Conservation (phyloP, 2,113 vertebrate genomes). For the Hepsetus odoe region DNA sequence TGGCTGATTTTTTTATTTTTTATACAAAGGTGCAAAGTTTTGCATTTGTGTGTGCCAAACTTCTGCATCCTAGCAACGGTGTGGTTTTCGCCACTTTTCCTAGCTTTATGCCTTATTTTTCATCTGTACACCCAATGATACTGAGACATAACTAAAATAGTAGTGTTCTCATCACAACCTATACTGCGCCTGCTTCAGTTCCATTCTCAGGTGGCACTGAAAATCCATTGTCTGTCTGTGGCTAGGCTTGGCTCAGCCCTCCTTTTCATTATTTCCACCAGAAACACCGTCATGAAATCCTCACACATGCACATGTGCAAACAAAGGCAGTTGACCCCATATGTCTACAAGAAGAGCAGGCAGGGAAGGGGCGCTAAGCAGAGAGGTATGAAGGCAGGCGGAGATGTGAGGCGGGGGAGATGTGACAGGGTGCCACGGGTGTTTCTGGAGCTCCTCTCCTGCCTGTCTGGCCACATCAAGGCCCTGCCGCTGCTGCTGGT, state of each 20-base stretch:
- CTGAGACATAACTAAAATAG: not conserved
- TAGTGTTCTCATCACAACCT: not conserved
- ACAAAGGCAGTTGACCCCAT: constrained; percentile 34
- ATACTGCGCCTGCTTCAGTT: not conserved
- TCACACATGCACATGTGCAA: constrained; percentile 13
- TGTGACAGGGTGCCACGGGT: constrained; percentile 67
- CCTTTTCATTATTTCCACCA: constrained; percentile 10
- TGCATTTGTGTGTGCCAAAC: no score
- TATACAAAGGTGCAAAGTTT: no score
- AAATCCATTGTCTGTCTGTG: not conserved
- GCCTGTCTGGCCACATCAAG: constrained; percentile 73
- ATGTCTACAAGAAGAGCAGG: constrained; percentile 38
- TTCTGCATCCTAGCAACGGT: no score
- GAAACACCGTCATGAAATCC: constrained; percentile 17
- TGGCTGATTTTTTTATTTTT: no score
- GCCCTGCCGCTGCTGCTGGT: constrained; percentile 70
- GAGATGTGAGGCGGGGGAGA: constrained; percentile 59
- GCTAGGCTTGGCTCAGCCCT: not conserved
- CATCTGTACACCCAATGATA: no score
- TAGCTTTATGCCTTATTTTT: not conserved
- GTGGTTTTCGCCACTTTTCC: no score
- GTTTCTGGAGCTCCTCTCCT: constrained; percentile 64
- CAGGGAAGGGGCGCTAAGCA: constrained; percentile 23
- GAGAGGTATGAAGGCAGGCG: constrained; percentile 33
- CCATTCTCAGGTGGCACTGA: not conserved